Base-by-base conservation (phyloP, 53 echinoderm and acorn worm species). In the Pentamera pediparva region DNA sequence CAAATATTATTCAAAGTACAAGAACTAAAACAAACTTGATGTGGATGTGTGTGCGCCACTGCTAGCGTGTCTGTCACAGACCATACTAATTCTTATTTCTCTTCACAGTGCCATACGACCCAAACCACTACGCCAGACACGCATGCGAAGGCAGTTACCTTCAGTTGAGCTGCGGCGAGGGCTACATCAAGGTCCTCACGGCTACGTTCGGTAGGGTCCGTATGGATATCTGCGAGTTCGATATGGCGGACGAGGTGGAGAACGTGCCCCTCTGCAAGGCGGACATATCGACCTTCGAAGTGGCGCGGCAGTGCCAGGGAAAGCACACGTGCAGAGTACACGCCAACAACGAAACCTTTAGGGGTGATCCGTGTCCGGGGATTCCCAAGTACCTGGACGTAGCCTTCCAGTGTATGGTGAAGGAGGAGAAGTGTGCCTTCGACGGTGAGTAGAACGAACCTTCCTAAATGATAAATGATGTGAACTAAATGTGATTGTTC, bases 371-470 rank as follows among this genome's bases (percentile, higher is more conserved):
- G 13, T 84, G 84, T 33, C 61, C 72, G 3, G 50, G 26, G 1
- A 84, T 78, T 4, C 67, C 67, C 9, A 84, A 84, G 49, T 84
- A 84, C 35, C 55, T 84, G 7, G 39, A 84, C 8, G 84, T 84
- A 21, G 59, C 35, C 1, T 84, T 62, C 48, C 62, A 84, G 21
- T 84, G 84, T 43, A 37, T 69, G 41, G 84, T 59, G 24, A 28
- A 47, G 28, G 78, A 77, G 40, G 76, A 70, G 43, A 84, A 78
- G 26, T 84, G 84, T 39, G 84, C 65, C 38, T 84, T 84, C 18
- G 78, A 78, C 40, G 62, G 84, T 78, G 40, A 71, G 77, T 56
- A 19, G 8, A 18, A 64, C 21, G n/a, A n/a, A n/a, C n/a, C 19
- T 56, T 18, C 56, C 20, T 56, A 10, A 7, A 56, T 21, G 7